phyloP scores from a whole-genome alignment of 2,797 vertebrate species.

The Podarcis siculus region DNA sequence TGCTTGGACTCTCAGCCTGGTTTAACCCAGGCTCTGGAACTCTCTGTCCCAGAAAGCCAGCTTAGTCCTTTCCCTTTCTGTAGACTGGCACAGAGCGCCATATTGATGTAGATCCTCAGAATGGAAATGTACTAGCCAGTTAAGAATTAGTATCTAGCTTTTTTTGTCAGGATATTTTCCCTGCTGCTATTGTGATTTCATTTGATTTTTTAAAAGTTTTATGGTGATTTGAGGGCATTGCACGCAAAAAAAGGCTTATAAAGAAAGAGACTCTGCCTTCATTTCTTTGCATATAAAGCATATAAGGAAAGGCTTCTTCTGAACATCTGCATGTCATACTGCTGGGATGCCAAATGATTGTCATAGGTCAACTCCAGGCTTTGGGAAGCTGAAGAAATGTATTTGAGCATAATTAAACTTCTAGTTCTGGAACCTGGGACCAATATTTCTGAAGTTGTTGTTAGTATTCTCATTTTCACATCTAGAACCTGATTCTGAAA shows the following conservation, averaged over 20 bases:
- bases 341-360: background rate
- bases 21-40: too few species aligned
- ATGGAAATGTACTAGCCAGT: background rate
- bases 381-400: slow-evolving; percentile 1
- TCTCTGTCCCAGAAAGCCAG: background rate
- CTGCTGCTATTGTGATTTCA: background rate
- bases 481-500: slow-evolving; percentile 44
- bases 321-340: background rate
- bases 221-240: background rate
- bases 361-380: background rate
- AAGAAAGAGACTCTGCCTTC: background rate
- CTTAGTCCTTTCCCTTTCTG: background rate
- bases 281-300: slow-evolving; percentile 1
- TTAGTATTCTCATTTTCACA: slow-evolving; percentile 26
- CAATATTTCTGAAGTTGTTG: slow-evolving; percentile 5
- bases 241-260: background rate
- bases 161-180: background rate
- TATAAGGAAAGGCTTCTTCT: background rate
- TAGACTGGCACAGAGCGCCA: background rate
- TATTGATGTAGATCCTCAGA: background rate
- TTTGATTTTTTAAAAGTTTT: background rate
- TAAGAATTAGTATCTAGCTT: background rate
- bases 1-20: background rate
- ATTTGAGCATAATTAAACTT: slow-evolving; percentile 1
- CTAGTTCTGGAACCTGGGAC: background rate